Evolutionary conservation across 1,140 invertebrate species (phyloP).

Genomic region (Pseudomyrmex flavicornis): DNA sequence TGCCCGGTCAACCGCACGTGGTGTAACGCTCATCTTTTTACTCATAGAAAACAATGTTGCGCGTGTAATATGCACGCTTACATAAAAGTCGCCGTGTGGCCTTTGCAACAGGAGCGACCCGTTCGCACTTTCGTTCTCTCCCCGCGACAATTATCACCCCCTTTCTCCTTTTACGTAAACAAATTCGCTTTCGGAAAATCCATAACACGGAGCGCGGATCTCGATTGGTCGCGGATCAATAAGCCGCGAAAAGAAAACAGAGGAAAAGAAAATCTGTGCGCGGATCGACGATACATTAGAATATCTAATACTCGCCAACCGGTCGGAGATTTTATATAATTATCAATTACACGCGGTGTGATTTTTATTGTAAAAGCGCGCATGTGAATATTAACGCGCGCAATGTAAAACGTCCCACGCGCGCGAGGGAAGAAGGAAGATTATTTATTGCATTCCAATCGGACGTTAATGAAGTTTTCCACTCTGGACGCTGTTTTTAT

Average conservation of each 20-base stretch:
- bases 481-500: neutral
- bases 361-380: slow-evolving; percentile 40
- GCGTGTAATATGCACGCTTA: slow-evolving; percentile 65
- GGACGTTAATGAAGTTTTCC: slow-evolving; percentile 4
- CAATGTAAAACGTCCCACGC: neutral
- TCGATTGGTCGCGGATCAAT: slow-evolving; percentile 40
- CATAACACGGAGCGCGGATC: slow-evolving; percentile 7
- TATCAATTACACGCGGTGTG: slow-evolving; percentile 12
- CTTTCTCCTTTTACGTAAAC: slow-evolving; percentile 73
- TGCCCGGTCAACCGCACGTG: slow-evolving; percentile 56
- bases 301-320: slow-evolving; percentile 29
- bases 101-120: slow-evolving; percentile 22
- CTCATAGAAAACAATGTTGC: slow-evolving; percentile 74
- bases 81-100: slow-evolving; percentile 54
- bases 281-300: slow-evolving; percentile 18
- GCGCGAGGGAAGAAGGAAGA: too few relatives aligned
- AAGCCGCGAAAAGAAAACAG: slow-evolving; percentile 31
- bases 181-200: slow-evolving; percentile 47
- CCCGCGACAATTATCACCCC: slow-evolving; percentile 54
- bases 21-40: slow-evolving; percentile 71
- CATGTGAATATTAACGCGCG: neutral
- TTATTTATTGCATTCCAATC: slow-evolving; percentile 39
- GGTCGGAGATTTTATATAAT: slow-evolving; percentile 51
- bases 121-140: slow-evolving; percentile 22
- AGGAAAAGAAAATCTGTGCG: neutral